Evolutionary conservation across 2,113 vertebrate genomes (phyloP).

Genomic region (Saiga tatarica): DNA sequence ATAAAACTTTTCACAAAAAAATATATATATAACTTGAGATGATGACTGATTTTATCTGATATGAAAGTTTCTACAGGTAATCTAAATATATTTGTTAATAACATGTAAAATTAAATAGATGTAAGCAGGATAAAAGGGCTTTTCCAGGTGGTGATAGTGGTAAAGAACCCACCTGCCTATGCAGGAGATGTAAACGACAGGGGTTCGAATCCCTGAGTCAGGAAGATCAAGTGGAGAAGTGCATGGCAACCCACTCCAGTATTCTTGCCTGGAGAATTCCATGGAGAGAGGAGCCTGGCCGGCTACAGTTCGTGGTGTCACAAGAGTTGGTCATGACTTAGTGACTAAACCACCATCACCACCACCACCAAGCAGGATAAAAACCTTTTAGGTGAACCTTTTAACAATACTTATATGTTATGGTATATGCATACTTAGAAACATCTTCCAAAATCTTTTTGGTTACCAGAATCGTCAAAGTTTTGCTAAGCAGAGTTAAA

Average conservation of each 20-base stretch:
- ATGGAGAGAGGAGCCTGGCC: background rate
- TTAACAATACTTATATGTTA: background rate
- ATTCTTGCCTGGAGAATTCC: background rate
- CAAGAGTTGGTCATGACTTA: background rate
- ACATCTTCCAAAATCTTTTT: background rate
- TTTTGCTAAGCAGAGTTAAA: background rate
- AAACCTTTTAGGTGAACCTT: background rate
- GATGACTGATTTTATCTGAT: background rate
- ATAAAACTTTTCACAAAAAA: background rate
- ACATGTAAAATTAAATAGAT: background rate
- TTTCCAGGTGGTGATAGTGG: background rate
- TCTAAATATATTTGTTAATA: background rate
- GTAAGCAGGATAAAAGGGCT: background rate
- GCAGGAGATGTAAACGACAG: background rate
- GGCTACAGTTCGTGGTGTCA: background rate
- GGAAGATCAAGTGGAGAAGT: background rate
- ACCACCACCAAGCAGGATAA: background rate
- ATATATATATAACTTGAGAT: background rate
- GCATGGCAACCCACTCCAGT: background rate
- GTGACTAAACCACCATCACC: background rate
- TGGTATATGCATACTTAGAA: background rate
- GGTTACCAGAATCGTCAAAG: background rate
- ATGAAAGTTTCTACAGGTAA: background rate
- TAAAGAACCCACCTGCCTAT: background rate
- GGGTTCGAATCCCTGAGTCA: background rate